Percentiles rank a stretch among this genome's conserved stretches.
Evolutionary conservation across 2,113 vertebrate genomes (phyloP).

Genomic region (Bubalus kerabau): DNA sequence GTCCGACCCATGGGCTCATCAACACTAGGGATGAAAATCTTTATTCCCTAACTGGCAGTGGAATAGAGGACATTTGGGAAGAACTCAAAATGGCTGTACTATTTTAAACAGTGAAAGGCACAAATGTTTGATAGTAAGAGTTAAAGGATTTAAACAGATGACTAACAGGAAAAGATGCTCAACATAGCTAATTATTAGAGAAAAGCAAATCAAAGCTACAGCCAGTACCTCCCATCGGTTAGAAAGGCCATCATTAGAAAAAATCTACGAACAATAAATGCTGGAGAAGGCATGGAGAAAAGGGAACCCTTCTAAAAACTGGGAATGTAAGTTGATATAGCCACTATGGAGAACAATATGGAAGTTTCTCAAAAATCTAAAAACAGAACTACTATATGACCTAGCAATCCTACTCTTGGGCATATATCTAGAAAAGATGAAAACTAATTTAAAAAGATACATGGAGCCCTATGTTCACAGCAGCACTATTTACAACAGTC

Average conservation of each 20-base stretch:
- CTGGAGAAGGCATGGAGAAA: background rate
- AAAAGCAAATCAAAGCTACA: background rate
- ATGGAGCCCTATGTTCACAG: background rate
- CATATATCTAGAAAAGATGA: background rate
- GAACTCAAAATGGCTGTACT: background rate
- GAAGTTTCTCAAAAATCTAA: background rate
- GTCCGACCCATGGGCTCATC: background rate
- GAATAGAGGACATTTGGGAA: background rate
- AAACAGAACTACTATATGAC: background rate
- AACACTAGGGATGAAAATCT: background rate
- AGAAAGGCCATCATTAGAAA: background rate
- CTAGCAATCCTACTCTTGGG: background rate
- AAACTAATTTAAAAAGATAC: background rate
- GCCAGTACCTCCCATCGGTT: background rate
- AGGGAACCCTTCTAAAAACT: background rate
- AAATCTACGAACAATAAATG: background rate
- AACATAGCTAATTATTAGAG: background rate
- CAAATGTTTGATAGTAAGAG: background rate
- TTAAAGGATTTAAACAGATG: background rate
- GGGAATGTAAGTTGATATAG: background rate
- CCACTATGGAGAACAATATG: background rate
- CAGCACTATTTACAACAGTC: background rate
- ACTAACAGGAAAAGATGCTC: background rate
- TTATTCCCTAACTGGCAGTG: background rate
- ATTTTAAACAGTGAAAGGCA: background rate